Evolutionary conservation across 2,888 invertebrate genomes (phyloP), one percentile per base, ranked within the genome.

Genomic region (Plutella xylostella): DNA sequence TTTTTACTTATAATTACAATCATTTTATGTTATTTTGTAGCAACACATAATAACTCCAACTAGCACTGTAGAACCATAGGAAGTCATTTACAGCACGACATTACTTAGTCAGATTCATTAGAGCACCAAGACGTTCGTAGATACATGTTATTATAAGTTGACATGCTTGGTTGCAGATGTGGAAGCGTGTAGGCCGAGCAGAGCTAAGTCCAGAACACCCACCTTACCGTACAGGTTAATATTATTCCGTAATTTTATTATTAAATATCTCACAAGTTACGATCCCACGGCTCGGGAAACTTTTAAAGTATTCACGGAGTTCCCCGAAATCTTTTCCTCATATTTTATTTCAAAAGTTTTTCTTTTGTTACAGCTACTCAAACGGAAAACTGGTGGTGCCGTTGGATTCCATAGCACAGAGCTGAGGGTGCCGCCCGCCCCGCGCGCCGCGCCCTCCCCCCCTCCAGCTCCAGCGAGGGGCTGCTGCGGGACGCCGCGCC

Each of bases 321-420:
- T 34, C 15, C 34, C 9, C 34, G 34, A 15, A n/a, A 15, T 15
- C 4, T 15, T 34, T 34, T 6, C 28, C 28, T n/a, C 28, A 28
- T 28, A 25, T n/a, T 33, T 25, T 42, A 34, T 42, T 33, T 22
- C 4, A 35, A 20, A 35, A 18, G 48, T 47, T 48, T 50, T 56
- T 61, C 65, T 64, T 58, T 82, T 78, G 77, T 84, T 85, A 43
- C 72, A 85, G 85, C 74, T 79, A 79, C 82, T 79, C 85, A 70
- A 78, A 83, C 75, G 78, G 85, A 84, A 82, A 85, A 82, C 64
- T 85, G 83, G 85, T 85, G 85, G 85, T 84, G 85, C 84, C 83
- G 76, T 49, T 85, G 85, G 85, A 83, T 85, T 72, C 85, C 85
- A 68, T 85, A 80, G 76, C 84, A 67, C 75, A 79, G 65, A 82